A percentile compares a stretch with the other conserved stretches of the same genome.
These are phyloP conservation scores for Drosophila mauritiana DNA, from an alignment of 1,140 invertebrate species.

Conservation along the genomic window DNA sequence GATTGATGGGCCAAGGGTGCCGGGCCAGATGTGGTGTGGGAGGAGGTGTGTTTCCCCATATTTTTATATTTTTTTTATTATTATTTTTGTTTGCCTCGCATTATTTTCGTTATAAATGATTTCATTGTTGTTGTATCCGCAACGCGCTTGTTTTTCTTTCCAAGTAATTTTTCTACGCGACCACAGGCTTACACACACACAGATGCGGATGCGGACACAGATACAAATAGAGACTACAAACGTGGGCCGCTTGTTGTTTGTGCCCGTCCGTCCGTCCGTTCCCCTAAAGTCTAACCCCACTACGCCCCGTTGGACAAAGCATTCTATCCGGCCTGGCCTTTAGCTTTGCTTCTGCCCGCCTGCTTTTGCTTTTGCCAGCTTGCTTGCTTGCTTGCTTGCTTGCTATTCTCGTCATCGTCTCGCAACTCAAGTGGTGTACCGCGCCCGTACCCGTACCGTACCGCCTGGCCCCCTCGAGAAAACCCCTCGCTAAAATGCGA, in stretches of 20 bases:
- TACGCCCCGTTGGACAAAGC: slow-evolving; percentile 44
- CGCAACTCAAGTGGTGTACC: slow-evolving; percentile 59
- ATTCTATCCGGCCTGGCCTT: slow-evolving; percentile 64
- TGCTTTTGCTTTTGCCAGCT: slow-evolving; percentile 41
- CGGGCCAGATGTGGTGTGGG: not conserved
- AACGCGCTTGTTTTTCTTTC: slow-evolving; percentile 66
- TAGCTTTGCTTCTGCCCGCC: slow-evolving; percentile 31
- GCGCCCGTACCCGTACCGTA: no score
- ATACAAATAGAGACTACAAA: slow-evolving; percentile 40
- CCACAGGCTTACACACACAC: slow-evolving; percentile 42
- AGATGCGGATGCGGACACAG: not conserved
- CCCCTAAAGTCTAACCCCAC: not conserved
- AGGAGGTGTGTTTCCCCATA: not conserved
- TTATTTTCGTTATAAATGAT: slow-evolving; percentile 72
- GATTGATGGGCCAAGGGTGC: not conserved
- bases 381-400: slow-evolving; percentile 39
- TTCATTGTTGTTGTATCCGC: slow-evolving; percentile 68
- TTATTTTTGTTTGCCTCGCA: slow-evolving; percentile 39
- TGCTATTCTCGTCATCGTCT: slow-evolving; percentile 81
- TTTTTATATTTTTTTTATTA: slow-evolving; percentile 14
- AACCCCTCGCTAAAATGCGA: slow-evolving; percentile 33
- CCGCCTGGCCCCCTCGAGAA: not conserved
- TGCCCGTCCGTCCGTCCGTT: not conserved
- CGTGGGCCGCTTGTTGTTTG: slow-evolving; percentile 58
- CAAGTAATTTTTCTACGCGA: slow-evolving; percentile 75